phyloP scores from a whole-genome alignment of 1,140 invertebrate species.

The Drosophila bipectinata region DNA sequence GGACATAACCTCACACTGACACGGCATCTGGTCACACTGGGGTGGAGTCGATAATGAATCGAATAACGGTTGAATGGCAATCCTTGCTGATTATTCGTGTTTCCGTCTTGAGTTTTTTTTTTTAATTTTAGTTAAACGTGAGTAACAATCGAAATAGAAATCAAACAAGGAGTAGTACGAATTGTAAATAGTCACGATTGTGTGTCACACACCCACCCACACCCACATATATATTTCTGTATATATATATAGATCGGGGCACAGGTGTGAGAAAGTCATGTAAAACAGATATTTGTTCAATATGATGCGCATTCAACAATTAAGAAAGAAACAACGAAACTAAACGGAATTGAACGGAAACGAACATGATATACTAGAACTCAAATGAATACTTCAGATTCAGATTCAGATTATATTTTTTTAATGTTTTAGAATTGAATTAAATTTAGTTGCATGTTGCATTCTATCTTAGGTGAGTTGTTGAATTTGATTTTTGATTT shows the following conservation, averaged over 20 bases:
- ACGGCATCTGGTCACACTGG: constrained; percentile 8
- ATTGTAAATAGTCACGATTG: constrained; percentile 35
- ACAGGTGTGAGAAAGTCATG: constrained; percentile 37
- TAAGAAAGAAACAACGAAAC: constrained; percentile 51
- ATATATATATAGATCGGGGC: constrained; percentile 28
- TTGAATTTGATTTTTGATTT: constrained; percentile 22
- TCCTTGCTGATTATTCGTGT: constrained; percentile 31
- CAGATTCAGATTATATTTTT: constrained; percentile 35
- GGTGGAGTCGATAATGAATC: constrained; percentile 1
- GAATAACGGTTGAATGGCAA: constrained; percentile 40
- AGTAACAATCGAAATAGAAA: constrained; percentile 42
- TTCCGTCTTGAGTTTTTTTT: constrained; percentile 28
- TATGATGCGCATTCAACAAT: constrained; percentile 52
- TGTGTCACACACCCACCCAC: constrained; percentile 13
- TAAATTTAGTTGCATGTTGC: constrained; percentile 47
- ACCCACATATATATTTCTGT: constrained; percentile 30
- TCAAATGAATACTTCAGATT: constrained; percentile 53
- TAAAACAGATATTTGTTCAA: constrained; percentile 34
- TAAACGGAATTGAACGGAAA: constrained; percentile 45
- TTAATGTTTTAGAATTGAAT: background rate
- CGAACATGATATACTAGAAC: constrained; percentile 51
- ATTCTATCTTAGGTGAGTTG: constrained; percentile 47
- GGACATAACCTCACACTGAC: constrained; percentile 23
- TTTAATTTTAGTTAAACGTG: constrained; percentile 24
- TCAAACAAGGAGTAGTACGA: constrained; percentile 45